A percentile compares a stretch with the other conserved stretches of the same genome.
phyloP scores from a whole-genome alignment of 2,888 invertebrate genomes.

The Cantharis rufa region DNA sequence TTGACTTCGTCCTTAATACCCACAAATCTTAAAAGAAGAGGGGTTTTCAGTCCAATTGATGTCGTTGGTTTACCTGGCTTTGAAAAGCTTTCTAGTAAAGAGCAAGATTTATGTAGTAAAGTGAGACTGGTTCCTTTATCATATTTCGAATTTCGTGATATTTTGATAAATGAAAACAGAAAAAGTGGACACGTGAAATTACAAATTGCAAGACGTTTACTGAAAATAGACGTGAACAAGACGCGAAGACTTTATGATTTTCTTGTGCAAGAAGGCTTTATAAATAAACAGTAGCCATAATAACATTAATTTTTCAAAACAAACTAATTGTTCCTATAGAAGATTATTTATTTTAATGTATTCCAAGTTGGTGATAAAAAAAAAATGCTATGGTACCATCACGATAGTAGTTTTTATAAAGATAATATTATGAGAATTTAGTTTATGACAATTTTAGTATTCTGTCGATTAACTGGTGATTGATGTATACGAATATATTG shows the following conservation, averaged over 20 bases:
- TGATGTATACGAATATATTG: neutral
- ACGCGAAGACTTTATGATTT: constrained; percentile 86
- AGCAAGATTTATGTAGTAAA: constrained; percentile 77
- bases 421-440: neutral
- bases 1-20: constrained; percentile 11
- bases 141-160: constrained; percentile 77
- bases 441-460: neutral
- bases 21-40: constrained; percentile 48
- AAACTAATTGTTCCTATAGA: neutral
- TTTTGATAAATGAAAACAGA: constrained; percentile 75
- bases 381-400: neutral
- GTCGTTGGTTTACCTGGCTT: constrained; percentile 78
- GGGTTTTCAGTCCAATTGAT: constrained; percentile 63
- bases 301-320: neutral
- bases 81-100: constrained; percentile 69
- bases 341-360: neutral
- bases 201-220: constrained; percentile 78
- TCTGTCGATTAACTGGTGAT: neutral
- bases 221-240: constrained; percentile 93
- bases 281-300: constrained; percentile 58
- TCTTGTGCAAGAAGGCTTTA: constrained; percentile 72
- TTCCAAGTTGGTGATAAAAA: neutral
- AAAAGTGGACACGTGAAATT: constrained; percentile 75
- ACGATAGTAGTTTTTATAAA: neutral
- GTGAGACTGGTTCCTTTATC: constrained; percentile 76